Percentiles rank a stretch among this genome's conserved stretches.
Conservation (phyloP, 2,888 invertebrate genomes). For the Chrysodeixis includens region DNA sequence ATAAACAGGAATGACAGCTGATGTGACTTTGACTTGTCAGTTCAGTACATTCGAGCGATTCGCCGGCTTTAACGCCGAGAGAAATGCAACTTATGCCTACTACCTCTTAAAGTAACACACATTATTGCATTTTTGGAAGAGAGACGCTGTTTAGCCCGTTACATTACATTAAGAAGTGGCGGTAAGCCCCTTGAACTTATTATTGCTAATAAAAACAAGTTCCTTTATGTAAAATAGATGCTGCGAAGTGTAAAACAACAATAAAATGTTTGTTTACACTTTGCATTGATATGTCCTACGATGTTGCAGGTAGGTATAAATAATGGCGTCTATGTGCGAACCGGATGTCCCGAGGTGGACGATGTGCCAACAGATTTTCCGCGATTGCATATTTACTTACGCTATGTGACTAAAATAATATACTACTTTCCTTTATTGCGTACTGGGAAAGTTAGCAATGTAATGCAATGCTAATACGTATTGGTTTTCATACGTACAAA, state of each 20-base stretch:
- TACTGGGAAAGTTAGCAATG: background rate
- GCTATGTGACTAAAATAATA: slow-evolving; percentile 27
- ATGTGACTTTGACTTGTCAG: too few relatives aligned
- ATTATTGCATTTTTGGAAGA: too few relatives aligned
- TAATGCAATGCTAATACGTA: too few relatives aligned
- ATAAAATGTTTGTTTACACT: slow-evolving; percentile 26
- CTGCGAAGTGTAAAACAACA: slow-evolving; percentile 15
- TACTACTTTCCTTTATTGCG: slow-evolving; percentile 31
- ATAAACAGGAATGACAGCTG: too few relatives aligned
- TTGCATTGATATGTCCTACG: slow-evolving; percentile 37
- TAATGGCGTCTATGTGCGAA: slow-evolving; percentile 34
- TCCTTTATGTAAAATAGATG: slow-evolving; percentile 15
- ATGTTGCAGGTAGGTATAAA: slow-evolving; percentile 47
- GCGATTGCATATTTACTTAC: slow-evolving; percentile 57
- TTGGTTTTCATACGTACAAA: too few relatives aligned
- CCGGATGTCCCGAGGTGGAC: slow-evolving; percentile 61
- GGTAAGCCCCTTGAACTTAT: too few relatives aligned
- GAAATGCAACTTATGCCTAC: too few relatives aligned
- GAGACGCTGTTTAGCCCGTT: too few relatives aligned
- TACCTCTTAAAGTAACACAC: too few relatives aligned
- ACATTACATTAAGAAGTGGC: too few relatives aligned
- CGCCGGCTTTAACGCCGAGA: too few relatives aligned
- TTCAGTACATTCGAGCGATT: too few relatives aligned
- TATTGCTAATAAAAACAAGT: background rate
- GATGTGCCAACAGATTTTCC: slow-evolving; percentile 66